A percentile compares a stretch with the other conserved stretches of the same genome.
Conservation (phyloP, 2,113 vertebrate species). For the Seriola quinqueradiata region DNA sequence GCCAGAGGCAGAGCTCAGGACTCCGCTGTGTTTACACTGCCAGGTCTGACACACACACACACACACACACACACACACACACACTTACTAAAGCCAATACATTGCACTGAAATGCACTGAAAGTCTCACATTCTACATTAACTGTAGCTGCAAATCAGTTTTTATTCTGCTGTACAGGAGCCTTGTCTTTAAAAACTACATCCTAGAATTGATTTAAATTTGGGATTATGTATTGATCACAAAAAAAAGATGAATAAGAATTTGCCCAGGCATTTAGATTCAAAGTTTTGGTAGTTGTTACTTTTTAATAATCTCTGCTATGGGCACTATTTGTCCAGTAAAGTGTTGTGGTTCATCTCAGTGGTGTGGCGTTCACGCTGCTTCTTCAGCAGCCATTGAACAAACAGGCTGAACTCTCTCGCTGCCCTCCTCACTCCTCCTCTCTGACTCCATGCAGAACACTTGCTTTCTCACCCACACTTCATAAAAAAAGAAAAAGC, state of each 20-base stretch:
- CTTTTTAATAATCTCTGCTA: background rate
- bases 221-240: background rate
- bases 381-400: constrained; percentile 37
- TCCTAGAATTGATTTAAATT: background rate
- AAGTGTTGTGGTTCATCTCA: constrained; percentile 1
- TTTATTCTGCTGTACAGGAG: background rate
- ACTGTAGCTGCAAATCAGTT: background rate
- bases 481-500: constrained; percentile 40
- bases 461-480: constrained; percentile 45
- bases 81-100: constrained; percentile 6
- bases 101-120: constrained; percentile 17
- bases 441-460: constrained; percentile 22
- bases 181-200: background rate
- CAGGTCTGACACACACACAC: constrained; percentile 37
- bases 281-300: background rate
- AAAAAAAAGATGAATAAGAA: background rate
- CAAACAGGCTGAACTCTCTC: constrained; percentile 10
- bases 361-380: constrained; percentile 11
- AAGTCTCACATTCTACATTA: constrained; percentile 24
- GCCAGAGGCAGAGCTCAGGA: constrained; percentile 67
- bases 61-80: constrained; percentile 42
- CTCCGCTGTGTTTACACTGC: constrained; percentile 73
- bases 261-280: too few species aligned
- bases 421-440: constrained; percentile 2
- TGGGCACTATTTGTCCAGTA: background rate